These are phyloP conservation scores for Danio albolineatus DNA, from an alignment of 2,797 vertebrate genomes.

Conservation along the genomic window DNA sequence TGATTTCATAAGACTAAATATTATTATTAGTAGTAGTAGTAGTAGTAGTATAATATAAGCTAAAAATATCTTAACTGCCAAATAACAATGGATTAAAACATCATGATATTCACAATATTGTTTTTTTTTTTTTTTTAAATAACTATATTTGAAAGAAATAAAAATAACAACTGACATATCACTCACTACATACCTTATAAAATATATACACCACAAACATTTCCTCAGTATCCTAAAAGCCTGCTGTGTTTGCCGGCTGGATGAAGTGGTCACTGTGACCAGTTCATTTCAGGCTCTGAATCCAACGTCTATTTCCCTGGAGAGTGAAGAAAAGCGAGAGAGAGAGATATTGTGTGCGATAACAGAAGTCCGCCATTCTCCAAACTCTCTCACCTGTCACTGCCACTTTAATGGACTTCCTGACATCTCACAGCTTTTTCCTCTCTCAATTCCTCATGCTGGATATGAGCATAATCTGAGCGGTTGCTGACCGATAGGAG, in stretches of 20 bases:
- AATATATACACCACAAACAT: not conserved
- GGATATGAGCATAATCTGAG: constrained; percentile 13
- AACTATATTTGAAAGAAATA: not conserved
- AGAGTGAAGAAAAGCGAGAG: constrained; percentile 9
- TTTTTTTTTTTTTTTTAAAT: not conserved
- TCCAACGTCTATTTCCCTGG: constrained; percentile 12
- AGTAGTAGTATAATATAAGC: too few species aligned
- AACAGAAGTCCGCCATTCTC: not conserved
- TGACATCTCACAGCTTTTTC: not conserved
- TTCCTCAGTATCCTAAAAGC: not conserved
- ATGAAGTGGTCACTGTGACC: constrained; percentile 40
- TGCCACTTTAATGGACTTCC: constrained; percentile 43
- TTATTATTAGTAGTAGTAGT: too few species aligned
- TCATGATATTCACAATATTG: not conserved
- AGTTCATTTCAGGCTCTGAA: constrained; percentile 21
- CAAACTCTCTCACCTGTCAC: constrained; percentile 42
- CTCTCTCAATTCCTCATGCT: constrained; percentile 8
- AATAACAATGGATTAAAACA: not conserved
- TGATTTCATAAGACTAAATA: too few species aligned
- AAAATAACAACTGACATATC: not conserved
- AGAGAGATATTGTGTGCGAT: constrained; percentile 22
- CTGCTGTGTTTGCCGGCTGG: not conserved
- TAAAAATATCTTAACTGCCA: not conserved
- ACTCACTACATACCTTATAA: not conserved
- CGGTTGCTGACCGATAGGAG: constrained; percentile 24